Evolutionary conservation across 2,113 vertebrate genomes (phyloP).

Genomic region (Thermophis baileyi): DNA sequence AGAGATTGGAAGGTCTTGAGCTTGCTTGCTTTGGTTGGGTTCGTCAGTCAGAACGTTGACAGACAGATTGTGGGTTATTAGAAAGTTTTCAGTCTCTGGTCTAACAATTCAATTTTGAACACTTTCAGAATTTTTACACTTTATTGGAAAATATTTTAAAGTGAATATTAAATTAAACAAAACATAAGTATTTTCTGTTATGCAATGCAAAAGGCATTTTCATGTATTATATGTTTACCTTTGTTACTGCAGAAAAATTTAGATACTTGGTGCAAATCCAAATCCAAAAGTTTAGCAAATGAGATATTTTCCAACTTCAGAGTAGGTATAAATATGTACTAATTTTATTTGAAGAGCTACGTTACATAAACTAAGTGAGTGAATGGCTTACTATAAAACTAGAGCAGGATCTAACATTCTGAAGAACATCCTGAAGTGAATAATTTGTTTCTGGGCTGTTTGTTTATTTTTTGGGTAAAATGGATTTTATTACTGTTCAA

Average conservation of each 20-base stretch:
- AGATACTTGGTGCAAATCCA: background rate
- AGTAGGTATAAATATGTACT: background rate
- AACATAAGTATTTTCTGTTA: background rate
- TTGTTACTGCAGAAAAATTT: background rate
- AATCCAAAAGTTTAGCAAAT: background rate
- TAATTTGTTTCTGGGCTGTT: background rate
- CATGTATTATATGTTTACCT: accelerated
- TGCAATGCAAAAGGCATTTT: background rate
- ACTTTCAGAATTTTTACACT: background rate
- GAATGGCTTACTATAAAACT: background rate
- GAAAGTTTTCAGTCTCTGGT: background rate
- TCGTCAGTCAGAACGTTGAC: too few relatives aligned
- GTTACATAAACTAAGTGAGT: background rate
- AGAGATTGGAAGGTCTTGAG: too few relatives aligned
- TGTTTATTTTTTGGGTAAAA: background rate
- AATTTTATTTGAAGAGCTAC: background rate
- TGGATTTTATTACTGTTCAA: background rate
- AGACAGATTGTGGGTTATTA: background rate
- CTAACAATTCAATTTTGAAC: background rate
- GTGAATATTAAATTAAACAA: background rate
- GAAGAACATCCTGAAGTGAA: background rate
- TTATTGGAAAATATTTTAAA: background rate
- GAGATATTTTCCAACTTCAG: background rate
- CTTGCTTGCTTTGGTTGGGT: too few relatives aligned
- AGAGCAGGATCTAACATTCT: background rate